Percentiles rank a stretch among this genome's conserved stretches.
Conservation (phyloP, 1,140 invertebrate species). For the Rhynchophorus ferrugineus region DNA sequence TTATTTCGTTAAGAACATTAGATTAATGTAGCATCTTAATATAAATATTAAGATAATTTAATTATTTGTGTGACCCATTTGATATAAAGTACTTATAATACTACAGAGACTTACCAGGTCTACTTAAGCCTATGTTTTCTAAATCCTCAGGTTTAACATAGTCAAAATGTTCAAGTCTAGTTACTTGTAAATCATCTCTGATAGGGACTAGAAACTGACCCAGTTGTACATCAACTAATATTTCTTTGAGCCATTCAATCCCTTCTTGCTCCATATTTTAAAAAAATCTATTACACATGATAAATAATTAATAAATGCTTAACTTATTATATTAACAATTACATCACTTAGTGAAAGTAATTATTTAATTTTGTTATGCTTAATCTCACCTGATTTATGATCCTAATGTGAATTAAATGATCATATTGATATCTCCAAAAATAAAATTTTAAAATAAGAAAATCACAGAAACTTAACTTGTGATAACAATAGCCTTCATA, state of each 20-base stretch:
- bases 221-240: slow-evolving; percentile 84
- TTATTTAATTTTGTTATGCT: neutral
- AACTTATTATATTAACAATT: no score
- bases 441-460: no score
- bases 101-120: slow-evolving; percentile 65
- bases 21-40: neutral
- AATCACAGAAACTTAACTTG: no score
- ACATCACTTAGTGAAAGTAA: neutral
- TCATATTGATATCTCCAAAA: no score
- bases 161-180: slow-evolving; percentile 87
- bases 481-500: neutral
- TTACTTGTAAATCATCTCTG: slow-evolving; percentile 82
- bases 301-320: no score
- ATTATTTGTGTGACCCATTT: no score
- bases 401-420: neutral
- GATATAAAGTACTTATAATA: no score
- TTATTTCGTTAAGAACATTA: neutral
- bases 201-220: slow-evolving; percentile 86
- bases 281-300: neutral
- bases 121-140: slow-evolving; percentile 89
- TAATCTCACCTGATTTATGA: neutral
- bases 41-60: neutral
- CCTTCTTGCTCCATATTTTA: slow-evolving; percentile 28
- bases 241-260: slow-evolving; percentile 48
- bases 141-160: slow-evolving; percentile 91